phyloP scores from a whole-genome alignment of 2,888 invertebrate species.

The Hypercompe scribonia region DNA sequence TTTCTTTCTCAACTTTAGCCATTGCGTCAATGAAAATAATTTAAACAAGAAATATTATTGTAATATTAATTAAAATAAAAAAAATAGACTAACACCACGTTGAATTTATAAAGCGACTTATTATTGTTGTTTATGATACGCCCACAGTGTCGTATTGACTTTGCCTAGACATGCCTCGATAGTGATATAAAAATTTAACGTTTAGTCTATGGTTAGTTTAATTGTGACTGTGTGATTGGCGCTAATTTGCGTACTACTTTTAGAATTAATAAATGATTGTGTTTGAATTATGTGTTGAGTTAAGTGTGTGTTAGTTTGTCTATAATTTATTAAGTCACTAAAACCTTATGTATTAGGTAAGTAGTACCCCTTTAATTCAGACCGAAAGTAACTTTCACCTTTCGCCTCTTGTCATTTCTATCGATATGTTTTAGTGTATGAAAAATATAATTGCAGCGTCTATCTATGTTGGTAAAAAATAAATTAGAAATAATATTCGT shows the following conservation, averaged over 20 bases:
- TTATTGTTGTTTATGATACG: background rate
- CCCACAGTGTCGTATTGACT: background rate
- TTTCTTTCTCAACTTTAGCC: no score
- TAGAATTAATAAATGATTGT: constrained; percentile 29
- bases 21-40: no score
- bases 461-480: background rate
- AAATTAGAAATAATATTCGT: background rate
- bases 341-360: constrained; percentile 34
- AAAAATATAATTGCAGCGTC: background rate
- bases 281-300: constrained; percentile 31
- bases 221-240: constrained; percentile 60
- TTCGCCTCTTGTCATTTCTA: constrained; percentile 52
- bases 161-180: background rate
- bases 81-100: background rate
- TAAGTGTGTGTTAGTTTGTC: constrained; percentile 20
- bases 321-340: constrained; percentile 7
- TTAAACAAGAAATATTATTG: no score
- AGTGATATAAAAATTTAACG: background rate
- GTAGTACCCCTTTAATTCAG: constrained; percentile 34
- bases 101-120: background rate
- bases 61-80: no score
- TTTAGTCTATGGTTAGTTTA: constrained; percentile 39
- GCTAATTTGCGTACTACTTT: constrained; percentile 55
- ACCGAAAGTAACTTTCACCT: constrained; percentile 68
- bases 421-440: constrained; percentile 32